Evolutionary conservation across 2,113 vertebrate species (phyloP).

Genomic region (Prietella phreatophila): DNA sequence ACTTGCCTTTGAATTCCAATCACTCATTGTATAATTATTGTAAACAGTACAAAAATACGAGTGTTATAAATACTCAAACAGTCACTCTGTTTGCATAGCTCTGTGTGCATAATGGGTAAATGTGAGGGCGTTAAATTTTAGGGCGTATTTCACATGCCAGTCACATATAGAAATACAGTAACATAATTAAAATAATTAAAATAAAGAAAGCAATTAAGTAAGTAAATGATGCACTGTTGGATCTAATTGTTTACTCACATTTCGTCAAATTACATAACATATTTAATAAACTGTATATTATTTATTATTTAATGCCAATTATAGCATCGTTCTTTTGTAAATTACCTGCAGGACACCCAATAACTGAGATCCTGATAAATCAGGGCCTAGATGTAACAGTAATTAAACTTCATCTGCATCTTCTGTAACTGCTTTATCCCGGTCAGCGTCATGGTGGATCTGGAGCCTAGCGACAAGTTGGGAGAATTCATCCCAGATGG

Average conservation of each 20-base stretch:
- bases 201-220: too few relatives aligned
- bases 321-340: not conserved
- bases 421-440: not conserved
- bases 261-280: not conserved
- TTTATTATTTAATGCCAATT: not conserved
- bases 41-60: not conserved
- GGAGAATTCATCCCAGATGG: not conserved
- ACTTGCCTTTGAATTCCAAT: not conserved
- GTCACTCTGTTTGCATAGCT: not conserved
- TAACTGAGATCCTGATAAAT: not conserved
- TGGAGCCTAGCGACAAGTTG: not conserved
- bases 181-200: not conserved
- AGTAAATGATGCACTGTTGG: too few relatives aligned
- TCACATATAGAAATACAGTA: not conserved
- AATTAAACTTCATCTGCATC: not conserved
- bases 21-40: not conserved
- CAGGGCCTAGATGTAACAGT: not conserved
- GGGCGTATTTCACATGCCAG: not conserved
- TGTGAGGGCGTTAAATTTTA: not conserved
- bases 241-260: not conserved
- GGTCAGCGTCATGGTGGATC: not conserved
- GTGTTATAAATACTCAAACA: not conserved
- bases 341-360: not conserved
- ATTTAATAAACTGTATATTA: not conserved
- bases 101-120: not conserved